phyloP scores from a whole-genome alignment of 2,888 invertebrate genomes.

The Drosophila nigricruria region DNA sequence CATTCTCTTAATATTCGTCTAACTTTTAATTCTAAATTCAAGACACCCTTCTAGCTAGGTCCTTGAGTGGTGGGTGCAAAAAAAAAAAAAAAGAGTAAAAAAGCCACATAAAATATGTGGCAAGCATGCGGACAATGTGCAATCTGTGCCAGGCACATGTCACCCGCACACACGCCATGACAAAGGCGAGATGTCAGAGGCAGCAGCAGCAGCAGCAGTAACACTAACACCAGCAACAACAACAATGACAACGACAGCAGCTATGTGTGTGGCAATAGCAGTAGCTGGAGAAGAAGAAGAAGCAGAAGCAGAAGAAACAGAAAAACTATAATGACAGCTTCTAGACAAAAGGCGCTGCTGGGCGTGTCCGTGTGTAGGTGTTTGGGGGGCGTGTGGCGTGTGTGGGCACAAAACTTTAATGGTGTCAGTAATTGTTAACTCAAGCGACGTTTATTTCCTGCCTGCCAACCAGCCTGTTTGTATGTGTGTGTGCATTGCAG shows the following conservation, averaged over 20 bases:
- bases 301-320: slow-evolving; percentile 24
- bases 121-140: slow-evolving; percentile 69
- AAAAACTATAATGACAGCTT: slow-evolving; percentile 66
- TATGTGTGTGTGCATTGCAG: slow-evolving; percentile 19
- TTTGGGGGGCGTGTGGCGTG: slow-evolving; percentile 14
- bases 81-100: slow-evolving; percentile 19
- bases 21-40: not conserved
- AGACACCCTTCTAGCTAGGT: slow-evolving; percentile 14
- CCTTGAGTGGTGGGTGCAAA: slow-evolving; percentile 13
- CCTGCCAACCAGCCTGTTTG: slow-evolving; percentile 17
- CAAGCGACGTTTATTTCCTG: slow-evolving; percentile 79
- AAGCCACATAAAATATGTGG: slow-evolving; percentile 53
- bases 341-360: slow-evolving; percentile 58
- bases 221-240: slow-evolving; percentile 4
- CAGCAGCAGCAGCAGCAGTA: slow-evolving; percentile 32
- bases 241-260: slow-evolving; percentile 49
- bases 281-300: not conserved
- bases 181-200: slow-evolving; percentile 53
- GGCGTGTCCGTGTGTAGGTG: slow-evolving; percentile 22
- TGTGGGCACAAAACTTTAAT: slow-evolving; percentile 71
- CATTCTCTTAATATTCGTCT: not conserved
- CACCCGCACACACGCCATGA: slow-evolving; percentile 39
- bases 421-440: slow-evolving; percentile 83
- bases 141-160: slow-evolving; percentile 78
- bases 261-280: slow-evolving; percentile 10